phyloP scores from a whole-genome alignment of 2,797 vertebrate genomes.

The Liparis tanakae region DNA sequence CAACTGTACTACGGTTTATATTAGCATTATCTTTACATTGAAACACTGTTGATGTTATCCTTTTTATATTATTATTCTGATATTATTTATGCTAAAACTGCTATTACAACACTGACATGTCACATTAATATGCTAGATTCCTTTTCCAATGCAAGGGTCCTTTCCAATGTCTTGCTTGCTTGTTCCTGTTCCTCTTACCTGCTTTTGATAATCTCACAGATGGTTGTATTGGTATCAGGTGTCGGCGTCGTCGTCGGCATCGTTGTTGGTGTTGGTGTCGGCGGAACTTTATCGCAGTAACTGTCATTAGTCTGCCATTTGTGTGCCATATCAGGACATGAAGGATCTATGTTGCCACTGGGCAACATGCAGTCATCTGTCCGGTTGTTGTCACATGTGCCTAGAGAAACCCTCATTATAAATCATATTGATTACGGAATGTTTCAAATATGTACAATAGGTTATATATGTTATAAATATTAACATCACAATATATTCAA shows the following conservation, averaged over 20 bases:
- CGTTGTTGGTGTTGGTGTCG: not conserved
- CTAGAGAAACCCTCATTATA: slow-evolving; percentile 65
- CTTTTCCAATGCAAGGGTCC: not conserved
- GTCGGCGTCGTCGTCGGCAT: rapidly evolving
- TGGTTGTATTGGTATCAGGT: not conserved
- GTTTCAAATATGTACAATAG: not conserved
- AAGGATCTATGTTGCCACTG: slow-evolving; percentile 68
- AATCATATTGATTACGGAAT: not conserved
- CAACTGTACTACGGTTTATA: no score
- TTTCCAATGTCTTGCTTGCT: not conserved
- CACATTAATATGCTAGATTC: no score
- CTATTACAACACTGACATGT: no score
- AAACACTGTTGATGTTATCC: no score
- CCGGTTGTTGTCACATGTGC: slow-evolving; percentile 86
- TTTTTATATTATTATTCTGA: no score
- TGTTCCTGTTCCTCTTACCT: slow-evolving; percentile 51
- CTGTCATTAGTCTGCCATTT: slow-evolving; percentile 82
- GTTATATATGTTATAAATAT: not conserved
- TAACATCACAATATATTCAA: not conserved
- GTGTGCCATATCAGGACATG: slow-evolving; percentile 85
- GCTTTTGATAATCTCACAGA: slow-evolving; percentile 73
- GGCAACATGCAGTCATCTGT: slow-evolving; percentile 88
- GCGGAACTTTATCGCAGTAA: slow-evolving; percentile 18
- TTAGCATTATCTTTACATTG: no score
- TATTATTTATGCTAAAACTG: no score